Evolutionary conservation across 2,888 invertebrate genomes (phyloP).

Genomic region (Diarsia rubi): DNA sequence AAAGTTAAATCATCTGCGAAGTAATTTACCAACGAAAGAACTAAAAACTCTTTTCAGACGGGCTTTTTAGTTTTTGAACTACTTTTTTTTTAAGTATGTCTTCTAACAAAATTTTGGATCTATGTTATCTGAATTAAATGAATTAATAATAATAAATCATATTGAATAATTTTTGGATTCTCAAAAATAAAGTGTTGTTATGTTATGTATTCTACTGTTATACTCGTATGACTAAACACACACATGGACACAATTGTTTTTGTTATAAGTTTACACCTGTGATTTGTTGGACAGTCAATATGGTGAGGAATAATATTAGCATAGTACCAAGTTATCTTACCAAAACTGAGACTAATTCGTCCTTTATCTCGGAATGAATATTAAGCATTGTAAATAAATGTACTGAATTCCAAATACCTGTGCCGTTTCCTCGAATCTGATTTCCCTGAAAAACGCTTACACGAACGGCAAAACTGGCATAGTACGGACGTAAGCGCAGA

Average conservation of each 20-base stretch:
- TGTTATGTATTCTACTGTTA: background rate
- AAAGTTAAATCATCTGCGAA: too few relatives aligned
- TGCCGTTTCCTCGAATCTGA: slow-evolving; percentile 6
- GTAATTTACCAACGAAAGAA: too few relatives aligned
- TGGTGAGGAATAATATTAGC: background rate
- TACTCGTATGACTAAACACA: too few relatives aligned
- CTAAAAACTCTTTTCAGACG: too few relatives aligned
- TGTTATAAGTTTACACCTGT: background rate
- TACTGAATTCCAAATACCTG: slow-evolving; percentile 3
- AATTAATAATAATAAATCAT: too few relatives aligned
- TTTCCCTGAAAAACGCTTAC: background rate
- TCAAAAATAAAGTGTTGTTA: background rate
- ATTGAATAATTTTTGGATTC: background rate
- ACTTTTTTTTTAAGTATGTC: too few relatives aligned
- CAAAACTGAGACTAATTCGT: too few relatives aligned
- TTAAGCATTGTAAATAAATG: too few relatives aligned
- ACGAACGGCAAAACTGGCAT: slow-evolving; percentile 3
- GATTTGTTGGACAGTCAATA: background rate
- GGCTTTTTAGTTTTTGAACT: too few relatives aligned
- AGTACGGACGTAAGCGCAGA: slow-evolving; percentile 11
- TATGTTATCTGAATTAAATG: too few relatives aligned
- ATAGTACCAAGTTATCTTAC: background rate
- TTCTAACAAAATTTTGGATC: too few relatives aligned
- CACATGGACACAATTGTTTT: too few relatives aligned
- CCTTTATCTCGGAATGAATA: background rate